Evolutionary conservation across 2,888 invertebrate genomes (phyloP), one percentile per base, ranked within the genome.

Genomic region (Noctuana brunneofusca): DNA sequence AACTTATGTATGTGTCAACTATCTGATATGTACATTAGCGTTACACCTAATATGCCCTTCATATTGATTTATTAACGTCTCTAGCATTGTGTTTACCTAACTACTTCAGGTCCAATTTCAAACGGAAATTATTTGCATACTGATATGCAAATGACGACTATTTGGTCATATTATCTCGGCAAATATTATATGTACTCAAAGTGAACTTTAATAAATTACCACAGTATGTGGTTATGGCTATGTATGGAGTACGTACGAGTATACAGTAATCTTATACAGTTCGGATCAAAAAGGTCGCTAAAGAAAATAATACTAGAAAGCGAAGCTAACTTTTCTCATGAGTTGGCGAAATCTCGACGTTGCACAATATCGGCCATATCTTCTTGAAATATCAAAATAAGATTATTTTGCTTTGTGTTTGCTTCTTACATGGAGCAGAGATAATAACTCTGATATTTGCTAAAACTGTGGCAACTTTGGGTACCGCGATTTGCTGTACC

Each of bases 321-420:
- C 78, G 75, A 74, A 83, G 81, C 80, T 76, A 84, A 84, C 78
- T 84, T 85, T 81, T 78, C 78, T 82, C 79, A 83, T 82, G 83
- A 86, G 74, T 83, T 80, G 71, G 76, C 83, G 74, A 76, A 81
- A 80, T 75, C 70, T 72, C 78, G 76, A 78, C 73, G 69, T 66
- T 71, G 76, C 80, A 72, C 75, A 72, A 69, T 75, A 76, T 76
- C 75, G 72, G 69, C 68, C 73, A 64, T 68, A 80, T 81, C 78
- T 79, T 75, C 72, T 75, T 75, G 75, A 82, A 83, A 82, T 81
- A 82, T 83, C 79, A 80, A 82, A 83, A 81, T 79, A 81, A 77
- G 72, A 79, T 82, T 80, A 79, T 80, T 80, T 80, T 79, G 75
- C 80, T 80, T 78, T 76, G 72, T 53, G 74, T 80, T 75, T 78